phyloP scores from a whole-genome alignment of 2,113 vertebrate genomes.

The Henicopernis longicauda region DNA sequence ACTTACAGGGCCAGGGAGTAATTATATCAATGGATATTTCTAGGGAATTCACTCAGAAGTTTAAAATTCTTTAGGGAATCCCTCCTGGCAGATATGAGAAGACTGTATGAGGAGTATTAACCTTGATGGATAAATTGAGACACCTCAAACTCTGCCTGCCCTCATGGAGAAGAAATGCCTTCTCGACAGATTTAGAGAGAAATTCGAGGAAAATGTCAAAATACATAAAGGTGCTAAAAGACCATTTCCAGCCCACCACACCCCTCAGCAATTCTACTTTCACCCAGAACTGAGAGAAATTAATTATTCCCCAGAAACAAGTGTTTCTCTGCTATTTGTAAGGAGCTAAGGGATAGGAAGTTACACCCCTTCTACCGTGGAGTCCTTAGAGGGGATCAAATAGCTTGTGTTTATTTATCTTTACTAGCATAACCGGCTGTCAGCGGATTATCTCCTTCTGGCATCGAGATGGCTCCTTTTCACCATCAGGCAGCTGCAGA shows the following conservation, averaged over 20 bases:
- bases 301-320: constrained; percentile 31
- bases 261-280: neutral
- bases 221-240: neutral
- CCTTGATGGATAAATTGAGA: neutral
- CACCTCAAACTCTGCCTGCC: neutral
- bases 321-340: neutral
- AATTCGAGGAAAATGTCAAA: neutral
- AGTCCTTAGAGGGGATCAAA: neutral
- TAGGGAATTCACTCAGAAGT: neutral
- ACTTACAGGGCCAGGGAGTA: neutral
- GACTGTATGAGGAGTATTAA: neutral
- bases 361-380: neutral
- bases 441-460: constrained; percentile 44
- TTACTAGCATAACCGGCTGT: constrained; percentile 31
- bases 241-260: neutral
- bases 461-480: neutral
- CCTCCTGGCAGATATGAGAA: neutral
- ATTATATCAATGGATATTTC: constrained; percentile 14
- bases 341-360: neutral
- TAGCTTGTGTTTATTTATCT: constrained; percentile 47
- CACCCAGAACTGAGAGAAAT: neutral
- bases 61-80: neutral
- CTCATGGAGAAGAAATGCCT: neutral
- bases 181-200: neutral
- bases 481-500: constrained; percentile 28